Evolutionary conservation across 2,113 vertebrate species (phyloP).

Genomic region (Dryoscopus gambensis): DNA sequence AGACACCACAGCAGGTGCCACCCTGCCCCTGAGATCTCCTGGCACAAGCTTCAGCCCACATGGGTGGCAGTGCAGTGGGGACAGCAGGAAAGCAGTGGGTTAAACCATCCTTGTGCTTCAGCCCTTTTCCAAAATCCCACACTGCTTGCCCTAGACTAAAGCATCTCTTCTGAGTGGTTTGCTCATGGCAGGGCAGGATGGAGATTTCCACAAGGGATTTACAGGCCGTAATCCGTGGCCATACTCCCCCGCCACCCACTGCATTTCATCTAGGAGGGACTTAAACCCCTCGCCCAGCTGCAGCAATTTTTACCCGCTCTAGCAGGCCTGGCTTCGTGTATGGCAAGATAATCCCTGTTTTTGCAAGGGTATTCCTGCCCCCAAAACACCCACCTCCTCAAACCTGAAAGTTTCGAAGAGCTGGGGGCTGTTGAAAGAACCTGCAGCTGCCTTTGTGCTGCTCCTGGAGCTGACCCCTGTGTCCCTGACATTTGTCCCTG

Average conservation of each 20-base stretch:
- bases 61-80: not conserved
- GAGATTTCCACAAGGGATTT: conserved; percentile 34
- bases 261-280: not conserved
- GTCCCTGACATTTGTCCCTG: conserved; percentile 56
- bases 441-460: conserved; percentile 44
- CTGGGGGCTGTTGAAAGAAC: not conserved
- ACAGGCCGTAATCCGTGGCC: not conserved
- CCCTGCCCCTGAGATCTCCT: not conserved
- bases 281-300: not conserved
- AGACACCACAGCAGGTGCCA: not conserved
- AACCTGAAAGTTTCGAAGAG: not conserved
- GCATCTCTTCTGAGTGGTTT: not conserved
- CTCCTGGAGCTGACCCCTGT: conserved; percentile 36
- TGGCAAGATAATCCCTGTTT: not conserved
- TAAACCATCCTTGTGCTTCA: not conserved
- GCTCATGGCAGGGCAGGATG: not conserved
- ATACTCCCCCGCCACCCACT: not conserved
- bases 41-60: rapidly evolving
- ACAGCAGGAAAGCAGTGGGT: not conserved
- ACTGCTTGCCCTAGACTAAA: not conserved
- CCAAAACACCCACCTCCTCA: not conserved
- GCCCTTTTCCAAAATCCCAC: not conserved
- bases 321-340: not conserved
- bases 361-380: not conserved
- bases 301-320: not conserved